Percentiles rank a stretch among this genome's conserved stretches.
Evolutionary conservation across 2,113 vertebrate species (phyloP).

Genomic region (Sturnira hondurensis): DNA sequence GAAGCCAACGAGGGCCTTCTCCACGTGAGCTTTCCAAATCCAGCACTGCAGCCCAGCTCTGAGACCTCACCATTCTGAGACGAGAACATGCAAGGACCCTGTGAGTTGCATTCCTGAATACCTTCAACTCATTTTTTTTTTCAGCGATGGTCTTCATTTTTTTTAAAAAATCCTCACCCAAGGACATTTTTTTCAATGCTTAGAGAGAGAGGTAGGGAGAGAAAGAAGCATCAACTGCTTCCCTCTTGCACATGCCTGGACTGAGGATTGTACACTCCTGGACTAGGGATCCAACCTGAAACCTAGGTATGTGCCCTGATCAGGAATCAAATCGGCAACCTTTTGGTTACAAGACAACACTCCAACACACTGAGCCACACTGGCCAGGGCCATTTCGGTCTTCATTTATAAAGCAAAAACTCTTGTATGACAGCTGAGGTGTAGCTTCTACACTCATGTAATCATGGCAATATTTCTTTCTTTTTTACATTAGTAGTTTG

Average conservation of each 20-base stretch:
- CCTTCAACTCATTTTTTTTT: constrained; percentile 19
- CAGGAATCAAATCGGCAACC: too few relatives aligned
- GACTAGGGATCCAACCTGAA: too few relatives aligned
- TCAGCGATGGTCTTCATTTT: background rate
- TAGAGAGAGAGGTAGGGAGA: too few relatives aligned
- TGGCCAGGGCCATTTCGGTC: background rate
- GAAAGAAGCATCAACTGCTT: too few relatives aligned
- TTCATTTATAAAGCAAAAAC: constrained; percentile 28
- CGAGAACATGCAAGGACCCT: background rate
- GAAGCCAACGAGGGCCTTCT: background rate
- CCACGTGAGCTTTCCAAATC: background rate
- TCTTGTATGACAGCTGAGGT: background rate
- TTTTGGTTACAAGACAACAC: too few relatives aligned
- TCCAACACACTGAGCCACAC: too few relatives aligned
- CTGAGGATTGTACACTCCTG: too few relatives aligned
- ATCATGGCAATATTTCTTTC: background rate
- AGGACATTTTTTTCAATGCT: too few relatives aligned
- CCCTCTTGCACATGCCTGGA: too few relatives aligned
- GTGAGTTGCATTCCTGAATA: background rate
- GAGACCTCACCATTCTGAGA: background rate
- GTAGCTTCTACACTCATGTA: background rate
- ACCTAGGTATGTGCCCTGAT: too few relatives aligned
- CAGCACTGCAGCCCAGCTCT: background rate
- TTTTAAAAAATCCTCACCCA: background rate
- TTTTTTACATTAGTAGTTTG: background rate